These are phyloP conservation scores for Porites australiensis DNA, from an alignment of 64 coral and sea anemone species.

Conservation along the genomic window DNA sequence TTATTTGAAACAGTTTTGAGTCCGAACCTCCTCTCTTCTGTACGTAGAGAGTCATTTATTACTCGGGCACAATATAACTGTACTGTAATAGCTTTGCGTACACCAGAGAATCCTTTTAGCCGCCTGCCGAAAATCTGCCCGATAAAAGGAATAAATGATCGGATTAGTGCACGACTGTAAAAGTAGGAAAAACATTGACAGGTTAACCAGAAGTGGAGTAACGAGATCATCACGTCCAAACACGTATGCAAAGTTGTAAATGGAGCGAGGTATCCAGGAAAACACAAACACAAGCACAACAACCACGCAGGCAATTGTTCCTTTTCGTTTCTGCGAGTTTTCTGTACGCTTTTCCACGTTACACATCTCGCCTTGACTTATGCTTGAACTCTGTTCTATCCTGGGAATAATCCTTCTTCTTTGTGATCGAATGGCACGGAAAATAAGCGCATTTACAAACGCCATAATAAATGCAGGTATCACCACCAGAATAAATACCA, in stretches of 20 bases:
- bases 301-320: neutral
- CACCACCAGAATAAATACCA: constrained; percentile 11
- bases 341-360: neutral
- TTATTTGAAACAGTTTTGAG: too few species aligned
- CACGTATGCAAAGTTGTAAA: constrained; percentile 49
- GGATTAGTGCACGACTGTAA: constrained; percentile 77
- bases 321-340: constrained; percentile 24
- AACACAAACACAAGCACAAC: constrained; percentile 56
- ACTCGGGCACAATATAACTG: too few species aligned
- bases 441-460: neutral
- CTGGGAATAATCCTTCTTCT: neutral
- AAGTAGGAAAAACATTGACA: constrained; percentile 71
- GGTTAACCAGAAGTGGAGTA: constrained; percentile 44
- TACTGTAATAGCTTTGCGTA: neutral
- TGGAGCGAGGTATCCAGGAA: constrained; percentile 43
- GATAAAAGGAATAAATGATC: constrained; percentile 78
- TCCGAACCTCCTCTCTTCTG: too few species aligned
- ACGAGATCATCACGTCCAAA: constrained; percentile 30
- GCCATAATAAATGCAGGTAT: constrained; percentile 25
- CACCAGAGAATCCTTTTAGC: constrained; percentile 37
- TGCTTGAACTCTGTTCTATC: neutral
- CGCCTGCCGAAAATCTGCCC: constrained; percentile 73
- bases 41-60: too few species aligned
- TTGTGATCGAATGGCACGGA: constrained; percentile 29
- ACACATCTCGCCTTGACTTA: neutral